Conservation (phyloP, 2,888 invertebrate species). For the Epinotia brunnichana region DNA sequence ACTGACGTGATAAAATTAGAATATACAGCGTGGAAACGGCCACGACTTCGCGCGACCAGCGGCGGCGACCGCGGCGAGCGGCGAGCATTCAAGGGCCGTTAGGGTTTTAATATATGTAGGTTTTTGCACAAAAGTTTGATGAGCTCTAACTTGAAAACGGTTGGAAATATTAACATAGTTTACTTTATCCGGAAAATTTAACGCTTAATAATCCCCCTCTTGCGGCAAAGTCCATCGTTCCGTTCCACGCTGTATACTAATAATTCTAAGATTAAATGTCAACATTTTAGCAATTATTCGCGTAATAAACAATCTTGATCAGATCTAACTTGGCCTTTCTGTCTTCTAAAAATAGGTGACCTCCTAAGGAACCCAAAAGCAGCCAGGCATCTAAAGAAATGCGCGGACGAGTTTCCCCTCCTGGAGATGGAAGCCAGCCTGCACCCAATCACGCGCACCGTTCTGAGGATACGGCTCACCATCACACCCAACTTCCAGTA, state of each 20-base stretch:
- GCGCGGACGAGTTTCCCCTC: slow-evolving; percentile 92
- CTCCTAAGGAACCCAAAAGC: slow-evolving; percentile 90
- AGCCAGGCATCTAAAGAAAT: slow-evolving; percentile 90
- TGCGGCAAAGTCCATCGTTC: no score
- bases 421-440: slow-evolving; percentile 92
- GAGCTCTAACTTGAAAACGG: no score
- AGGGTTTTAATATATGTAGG: no score
- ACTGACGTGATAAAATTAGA: neutral
- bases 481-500: slow-evolving; percentile 88
- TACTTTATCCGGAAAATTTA: no score
- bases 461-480: slow-evolving; percentile 91
- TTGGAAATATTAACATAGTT: no score
- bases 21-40: no score
- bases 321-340: neutral
- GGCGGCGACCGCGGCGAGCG: no score
- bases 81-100: no score
- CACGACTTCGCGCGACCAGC: no score
- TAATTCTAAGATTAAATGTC: neutral
- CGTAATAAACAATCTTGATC: neutral
- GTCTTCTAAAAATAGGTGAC: slow-evolving; percentile 76
- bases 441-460: slow-evolving; percentile 98
- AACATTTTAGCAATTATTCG: neutral
- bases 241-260: no score
- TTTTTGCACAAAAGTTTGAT: no score
- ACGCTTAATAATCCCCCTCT: no score